Base-by-base conservation (phyloP, 2,888 invertebrate genomes). In the Cetonia aurata region DNA sequence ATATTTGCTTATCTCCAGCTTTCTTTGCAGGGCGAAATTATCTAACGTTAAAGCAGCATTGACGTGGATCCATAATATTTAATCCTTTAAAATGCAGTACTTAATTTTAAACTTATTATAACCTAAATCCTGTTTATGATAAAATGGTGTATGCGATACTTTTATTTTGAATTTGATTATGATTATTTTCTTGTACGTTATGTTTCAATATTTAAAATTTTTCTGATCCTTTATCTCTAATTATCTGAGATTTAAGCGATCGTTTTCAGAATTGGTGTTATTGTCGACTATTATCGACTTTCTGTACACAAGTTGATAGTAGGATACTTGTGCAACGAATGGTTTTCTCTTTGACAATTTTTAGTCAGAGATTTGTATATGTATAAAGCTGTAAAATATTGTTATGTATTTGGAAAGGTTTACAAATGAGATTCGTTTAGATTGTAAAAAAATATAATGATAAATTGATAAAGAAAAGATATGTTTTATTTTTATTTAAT, bases 1-100 rank as follows among this genome's bases (percentile, higher is more conserved):
- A 80, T 93, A 92, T 83, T 86, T 91, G 77, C 84, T 93, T 44
- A 92, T 93, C 73, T 89, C 91, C 13, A 90, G 90, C 78, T 92
- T 93, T 76, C 83, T 93, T 52, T 85, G 88, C 12, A 86, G 92
- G 73, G 89, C 89, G 1, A 88, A 88, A 59, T 85, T 93, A 53
- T 83, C 86, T 33, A 87, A 88, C 75, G 87, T 92, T 71, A 87
- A 88, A 71, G 85, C 87, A 46, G 91, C 91, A 1, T 83, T 93
- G 4, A 83, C 85, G 68, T 93, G 91, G 91, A 90, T 92, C 74
- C 89, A 90, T 55, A 81, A 80, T 74, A 84, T 85, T 74, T 65
- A 65, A 17, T 50, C 50, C 13, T 65, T 52, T 8, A 31, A n/a
- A 25, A 1, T 19, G 57, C 33, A 33, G 57, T 57, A 42, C 41